Percentiles rank a stretch among this genome's conserved stretches.
These are phyloP conservation scores for Nasalis larvatus DNA, from an alignment of 2,113 vertebrate genomes.

Conservation along the genomic window DNA sequence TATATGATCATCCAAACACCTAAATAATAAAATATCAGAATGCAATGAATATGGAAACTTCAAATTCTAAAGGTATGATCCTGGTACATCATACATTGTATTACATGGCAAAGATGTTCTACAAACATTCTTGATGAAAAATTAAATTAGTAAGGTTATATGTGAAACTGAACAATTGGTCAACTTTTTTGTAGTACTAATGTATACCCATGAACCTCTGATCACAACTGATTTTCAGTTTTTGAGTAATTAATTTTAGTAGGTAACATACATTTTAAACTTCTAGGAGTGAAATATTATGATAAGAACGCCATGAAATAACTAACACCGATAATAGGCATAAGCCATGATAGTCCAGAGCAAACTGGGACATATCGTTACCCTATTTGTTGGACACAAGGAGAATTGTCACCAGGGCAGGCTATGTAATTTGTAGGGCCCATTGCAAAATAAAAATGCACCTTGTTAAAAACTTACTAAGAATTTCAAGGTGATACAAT, in stretches of 20 bases:
- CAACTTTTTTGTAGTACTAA: not conserved
- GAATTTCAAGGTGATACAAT: no score
- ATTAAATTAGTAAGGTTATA: not conserved
- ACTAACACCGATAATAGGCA: no score
- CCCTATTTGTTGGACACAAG: no score
- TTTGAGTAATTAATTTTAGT: not conserved
- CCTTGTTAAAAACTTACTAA: no score
- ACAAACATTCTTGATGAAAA: conserved; percentile 23
- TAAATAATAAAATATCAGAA: not conserved
- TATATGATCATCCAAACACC: not conserved
- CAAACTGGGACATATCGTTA: no score
- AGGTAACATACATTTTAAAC: not conserved
- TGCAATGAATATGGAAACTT: not conserved
- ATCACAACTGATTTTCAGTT: not conserved
- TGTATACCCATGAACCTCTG: not conserved
- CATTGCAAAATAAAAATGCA: no score
- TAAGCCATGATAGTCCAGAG: no score
- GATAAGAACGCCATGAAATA: not conserved
- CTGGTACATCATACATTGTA: not conserved
- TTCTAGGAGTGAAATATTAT: not conserved
- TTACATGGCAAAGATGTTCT: not conserved
- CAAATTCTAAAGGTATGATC: not conserved
- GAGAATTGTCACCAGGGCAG: no score
- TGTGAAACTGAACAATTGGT: not conserved
- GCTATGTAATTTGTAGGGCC: no score